Conservation (phyloP, 2,797 vertebrate genomes). For the Micromesistius poutassou region DNA sequence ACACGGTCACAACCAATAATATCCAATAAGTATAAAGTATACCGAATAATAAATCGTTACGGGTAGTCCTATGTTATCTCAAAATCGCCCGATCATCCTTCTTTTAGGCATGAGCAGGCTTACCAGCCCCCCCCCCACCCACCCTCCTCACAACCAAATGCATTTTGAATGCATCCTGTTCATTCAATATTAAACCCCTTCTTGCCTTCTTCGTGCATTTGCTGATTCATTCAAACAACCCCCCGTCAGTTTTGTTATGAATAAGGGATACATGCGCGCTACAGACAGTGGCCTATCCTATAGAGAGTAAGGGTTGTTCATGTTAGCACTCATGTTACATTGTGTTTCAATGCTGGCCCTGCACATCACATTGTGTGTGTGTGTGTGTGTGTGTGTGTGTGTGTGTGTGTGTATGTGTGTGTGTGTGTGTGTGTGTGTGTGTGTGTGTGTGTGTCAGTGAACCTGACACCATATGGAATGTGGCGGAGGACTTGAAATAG, state of each 20-base stretch:
- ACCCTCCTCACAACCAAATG: background rate
- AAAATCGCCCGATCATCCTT: no score
- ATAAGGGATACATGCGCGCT: background rate
- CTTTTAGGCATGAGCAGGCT: no score
- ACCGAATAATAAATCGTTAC: background rate
- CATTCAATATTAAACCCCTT: constrained; percentile 3
- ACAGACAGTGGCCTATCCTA: background rate
- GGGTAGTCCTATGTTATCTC: no score
- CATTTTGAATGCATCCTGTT: background rate
- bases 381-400: background rate
- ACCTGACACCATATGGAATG: constrained; percentile 65
- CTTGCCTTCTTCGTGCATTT: background rate
- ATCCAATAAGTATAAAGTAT: background rate
- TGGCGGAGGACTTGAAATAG: constrained; percentile 64
- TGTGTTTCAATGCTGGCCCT: background rate
- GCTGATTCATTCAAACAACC: background rate
- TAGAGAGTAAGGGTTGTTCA: background rate
- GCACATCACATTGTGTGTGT: background rate
- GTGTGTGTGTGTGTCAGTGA: constrained; percentile 17
- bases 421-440: background rate
- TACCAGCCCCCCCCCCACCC: no score
- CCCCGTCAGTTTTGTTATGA: background rate
- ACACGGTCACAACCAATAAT: background rate
- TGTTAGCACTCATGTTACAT: background rate
- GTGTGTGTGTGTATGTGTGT: background rate